Percentiles rank a stretch among this genome's conserved stretches.
Conservation (phyloP, 2,113 vertebrate species). For the Podiceps cristatus region DNA sequence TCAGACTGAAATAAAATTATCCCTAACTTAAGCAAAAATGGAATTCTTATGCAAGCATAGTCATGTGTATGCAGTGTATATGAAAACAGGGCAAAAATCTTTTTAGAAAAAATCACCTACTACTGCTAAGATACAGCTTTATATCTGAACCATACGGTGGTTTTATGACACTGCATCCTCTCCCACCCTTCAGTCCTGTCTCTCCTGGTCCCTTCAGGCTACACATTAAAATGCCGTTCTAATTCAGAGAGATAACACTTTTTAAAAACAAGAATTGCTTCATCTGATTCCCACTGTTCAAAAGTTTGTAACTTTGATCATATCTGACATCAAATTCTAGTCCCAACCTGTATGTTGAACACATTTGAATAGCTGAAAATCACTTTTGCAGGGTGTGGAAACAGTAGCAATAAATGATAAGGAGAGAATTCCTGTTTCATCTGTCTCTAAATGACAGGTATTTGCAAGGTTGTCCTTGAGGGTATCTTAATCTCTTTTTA, state of each 20-base stretch:
- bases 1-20: neutral
- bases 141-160: accelerated
- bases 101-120: neutral
- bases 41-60: neutral
- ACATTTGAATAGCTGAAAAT: neutral
- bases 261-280: neutral
- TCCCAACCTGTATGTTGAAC: accelerated
- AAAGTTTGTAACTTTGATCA: neutral
- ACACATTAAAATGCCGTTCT: neutral
- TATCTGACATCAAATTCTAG: neutral
- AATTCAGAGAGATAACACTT: neutral
- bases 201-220: neutral
- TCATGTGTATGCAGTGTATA: accelerated
- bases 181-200: neutral
- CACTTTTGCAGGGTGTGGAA: neutral
- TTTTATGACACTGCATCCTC: neutral
- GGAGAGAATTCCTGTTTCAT: neutral
- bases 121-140: neutral
- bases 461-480: neutral
- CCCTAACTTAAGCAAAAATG: neutral
- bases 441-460: neutral
- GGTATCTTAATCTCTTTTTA: neutral
- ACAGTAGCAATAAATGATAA: neutral
- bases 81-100: neutral
- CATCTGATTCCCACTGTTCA: neutral